phyloP scores from a whole-genome alignment of 2,797 vertebrate genomes.

The Sebastes oblongus region DNA sequence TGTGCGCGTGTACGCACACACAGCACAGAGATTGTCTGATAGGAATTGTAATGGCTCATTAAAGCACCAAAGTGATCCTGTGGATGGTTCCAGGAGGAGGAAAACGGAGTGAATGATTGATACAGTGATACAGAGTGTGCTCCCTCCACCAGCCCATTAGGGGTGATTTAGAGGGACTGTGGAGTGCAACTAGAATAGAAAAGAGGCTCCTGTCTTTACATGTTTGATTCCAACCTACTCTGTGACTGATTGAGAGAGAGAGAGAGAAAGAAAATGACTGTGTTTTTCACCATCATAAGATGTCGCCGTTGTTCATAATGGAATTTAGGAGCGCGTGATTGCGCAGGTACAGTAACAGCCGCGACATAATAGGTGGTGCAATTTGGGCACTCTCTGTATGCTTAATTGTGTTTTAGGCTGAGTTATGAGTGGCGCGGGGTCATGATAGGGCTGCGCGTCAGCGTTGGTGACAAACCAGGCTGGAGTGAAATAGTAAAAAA shows the following conservation, averaged over 20 bases:
- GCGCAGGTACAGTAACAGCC: slow-evolving; percentile 34
- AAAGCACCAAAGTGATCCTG: slow-evolving; percentile 76
- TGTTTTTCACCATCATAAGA: slow-evolving; percentile 47
- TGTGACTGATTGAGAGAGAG: slow-evolving; percentile 54
- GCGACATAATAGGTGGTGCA: slow-evolving; percentile 15
- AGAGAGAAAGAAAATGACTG: slow-evolving; percentile 40
- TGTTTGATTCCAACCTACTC: slow-evolving; percentile 54
- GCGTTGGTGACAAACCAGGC: slow-evolving; percentile 23
- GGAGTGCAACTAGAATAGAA: slow-evolving; percentile 70
- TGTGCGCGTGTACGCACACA: slow-evolving; percentile 15
- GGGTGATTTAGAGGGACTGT: slow-evolving; percentile 77
- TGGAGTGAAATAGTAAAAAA: slow-evolving; percentile 18
- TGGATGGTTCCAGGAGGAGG: slow-evolving; percentile 70
- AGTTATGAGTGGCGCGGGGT: slow-evolving; percentile 9
- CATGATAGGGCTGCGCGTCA: not conserved
- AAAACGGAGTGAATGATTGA: slow-evolving; percentile 80
- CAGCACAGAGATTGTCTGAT: slow-evolving; percentile 69
- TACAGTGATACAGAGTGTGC: slow-evolving; percentile 72
- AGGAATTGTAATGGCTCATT: slow-evolving; percentile 83
- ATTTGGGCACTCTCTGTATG: slow-evolving; percentile 12
- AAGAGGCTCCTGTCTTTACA: slow-evolving; percentile 56
- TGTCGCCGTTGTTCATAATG: slow-evolving; percentile 32
- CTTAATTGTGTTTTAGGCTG: slow-evolving; percentile 39
- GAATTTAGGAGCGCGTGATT: slow-evolving; percentile 35
- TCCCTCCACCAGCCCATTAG: slow-evolving; percentile 78